A percentile compares a stretch with the other conserved stretches of the same genome.
Evolutionary conservation across 2,113 vertebrate genomes (phyloP).

Genomic region (Pogonocichla stellata): DNA sequence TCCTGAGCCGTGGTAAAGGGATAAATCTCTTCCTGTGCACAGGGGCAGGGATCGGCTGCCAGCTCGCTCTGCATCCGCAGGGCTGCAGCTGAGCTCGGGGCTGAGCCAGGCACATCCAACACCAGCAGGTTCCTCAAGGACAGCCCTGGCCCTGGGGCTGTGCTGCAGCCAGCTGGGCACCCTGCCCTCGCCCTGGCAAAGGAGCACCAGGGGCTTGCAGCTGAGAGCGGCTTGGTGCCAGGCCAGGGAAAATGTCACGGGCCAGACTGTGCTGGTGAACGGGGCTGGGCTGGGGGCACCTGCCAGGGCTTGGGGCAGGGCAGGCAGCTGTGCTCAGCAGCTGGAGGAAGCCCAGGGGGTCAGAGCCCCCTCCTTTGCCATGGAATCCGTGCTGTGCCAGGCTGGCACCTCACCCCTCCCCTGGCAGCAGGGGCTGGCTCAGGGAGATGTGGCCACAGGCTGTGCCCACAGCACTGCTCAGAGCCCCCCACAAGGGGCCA

Average conservation of each 20-base stretch:
- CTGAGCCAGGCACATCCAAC: neutral
- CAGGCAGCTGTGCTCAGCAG: rapidly evolving
- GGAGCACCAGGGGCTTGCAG: neutral
- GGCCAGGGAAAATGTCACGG: neutral
- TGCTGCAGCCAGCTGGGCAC: neutral
- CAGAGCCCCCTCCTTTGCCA: neutral
- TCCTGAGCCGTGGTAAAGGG: neutral
- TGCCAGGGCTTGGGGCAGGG: neutral
- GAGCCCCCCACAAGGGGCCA: neutral
- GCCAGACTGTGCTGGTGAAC: neutral
- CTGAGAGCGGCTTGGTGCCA: neutral
- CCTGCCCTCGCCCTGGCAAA: neutral
- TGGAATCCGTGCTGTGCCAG: neutral
- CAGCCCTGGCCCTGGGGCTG: neutral
- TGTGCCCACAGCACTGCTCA: neutral
- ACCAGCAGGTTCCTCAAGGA: neutral
- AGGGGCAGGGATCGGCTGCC: neutral
- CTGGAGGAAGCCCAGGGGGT: no score
- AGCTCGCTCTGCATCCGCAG: neutral
- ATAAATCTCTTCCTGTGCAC: neutral
- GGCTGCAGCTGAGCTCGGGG: neutral
- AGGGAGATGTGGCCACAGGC: neutral
- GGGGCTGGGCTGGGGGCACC: neutral
- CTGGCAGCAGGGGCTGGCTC: neutral
- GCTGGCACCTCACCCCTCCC: neutral